These are phyloP conservation scores for Acinonyx jubatus DNA, from an alignment of 2,113 vertebrate species.

Conservation along the genomic window DNA sequence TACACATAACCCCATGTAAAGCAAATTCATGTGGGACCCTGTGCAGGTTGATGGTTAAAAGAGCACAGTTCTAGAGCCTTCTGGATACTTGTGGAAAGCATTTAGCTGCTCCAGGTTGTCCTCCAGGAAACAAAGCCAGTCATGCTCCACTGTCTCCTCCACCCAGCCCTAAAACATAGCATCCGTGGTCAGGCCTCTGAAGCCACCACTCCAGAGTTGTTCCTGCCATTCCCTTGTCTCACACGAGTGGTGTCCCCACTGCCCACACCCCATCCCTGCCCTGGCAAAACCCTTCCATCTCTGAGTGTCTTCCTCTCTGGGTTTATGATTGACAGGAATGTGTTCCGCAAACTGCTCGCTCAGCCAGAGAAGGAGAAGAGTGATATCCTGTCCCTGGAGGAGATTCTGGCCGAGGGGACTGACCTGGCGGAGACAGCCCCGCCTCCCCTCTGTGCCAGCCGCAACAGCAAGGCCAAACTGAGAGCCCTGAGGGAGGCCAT, in stretches of 20 bases:
- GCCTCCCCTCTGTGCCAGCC: conserved; percentile 90
- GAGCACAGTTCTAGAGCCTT: background rate
- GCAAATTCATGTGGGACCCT: background rate
- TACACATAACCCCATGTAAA: background rate
- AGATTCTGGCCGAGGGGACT: conserved; percentile 96
- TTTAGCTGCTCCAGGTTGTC: background rate
- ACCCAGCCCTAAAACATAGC: background rate
- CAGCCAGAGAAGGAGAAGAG: conserved; percentile 96
- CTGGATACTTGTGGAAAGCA: background rate
- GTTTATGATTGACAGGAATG: conserved; percentile 89
- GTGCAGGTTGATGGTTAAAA: background rate
- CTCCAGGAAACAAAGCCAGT: background rate
- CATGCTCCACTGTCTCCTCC: background rate
- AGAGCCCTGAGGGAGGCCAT: conserved; percentile 97
- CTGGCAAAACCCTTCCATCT: conserved; percentile 46
- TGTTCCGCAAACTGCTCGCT: conserved; percentile 96
- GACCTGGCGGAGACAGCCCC: conserved; percentile 90
- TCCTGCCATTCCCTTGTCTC: background rate
- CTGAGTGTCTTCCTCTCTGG: conserved; percentile 72
- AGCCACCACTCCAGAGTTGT: background rate
- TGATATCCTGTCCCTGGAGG: conserved; percentile 96
- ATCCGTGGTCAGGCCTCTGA: background rate
- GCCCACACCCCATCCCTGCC: background rate
- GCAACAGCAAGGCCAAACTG: conserved; percentile 95
- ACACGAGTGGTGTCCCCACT: background rate